A percentile compares a stretch with the other conserved stretches of the same genome.
Evolutionary conservation across 1,140 invertebrate genomes (phyloP).

Genomic region (Heterodera schachtii): DNA sequence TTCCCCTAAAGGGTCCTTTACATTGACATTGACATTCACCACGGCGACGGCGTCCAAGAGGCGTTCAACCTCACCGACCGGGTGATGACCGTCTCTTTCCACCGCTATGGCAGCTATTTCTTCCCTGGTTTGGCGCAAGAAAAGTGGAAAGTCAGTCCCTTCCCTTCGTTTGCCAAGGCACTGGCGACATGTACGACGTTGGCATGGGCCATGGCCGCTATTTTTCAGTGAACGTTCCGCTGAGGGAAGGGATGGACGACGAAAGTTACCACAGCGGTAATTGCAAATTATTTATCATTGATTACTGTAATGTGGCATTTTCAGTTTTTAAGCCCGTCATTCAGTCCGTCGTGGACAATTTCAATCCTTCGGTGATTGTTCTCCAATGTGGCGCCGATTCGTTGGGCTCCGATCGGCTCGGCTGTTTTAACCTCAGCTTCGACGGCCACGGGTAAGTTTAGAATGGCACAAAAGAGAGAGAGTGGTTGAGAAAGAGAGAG

Average conservation of each 20-base stretch:
- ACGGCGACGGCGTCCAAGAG: constrained; percentile 98
- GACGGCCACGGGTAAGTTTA: constrained; percentile 79
- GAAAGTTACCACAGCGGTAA: constrained; percentile 70
- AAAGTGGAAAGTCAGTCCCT: neutral
- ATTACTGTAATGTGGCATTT: constrained; percentile 37
- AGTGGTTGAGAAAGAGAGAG: no score
- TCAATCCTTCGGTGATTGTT: constrained; percentile 92
- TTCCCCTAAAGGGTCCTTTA: constrained; percentile 88
- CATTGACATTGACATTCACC: constrained; percentile 99
- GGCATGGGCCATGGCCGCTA: constrained; percentile 80
- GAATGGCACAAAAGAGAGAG: neutral
- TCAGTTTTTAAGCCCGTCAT: constrained; percentile 88
- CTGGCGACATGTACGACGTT: constrained; percentile 95
- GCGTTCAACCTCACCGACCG: constrained; percentile 97
- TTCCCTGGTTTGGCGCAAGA: constrained; percentile 74
- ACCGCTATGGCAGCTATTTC: constrained; percentile 97
- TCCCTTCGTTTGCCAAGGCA: constrained; percentile 84
- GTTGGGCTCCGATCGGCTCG: constrained; percentile 86
- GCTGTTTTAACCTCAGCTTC: constrained; percentile 84
- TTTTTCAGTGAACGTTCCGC: constrained; percentile 93
- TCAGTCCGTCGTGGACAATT: constrained; percentile 86
- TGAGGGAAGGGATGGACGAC: constrained; percentile 95
- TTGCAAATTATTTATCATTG: neutral
- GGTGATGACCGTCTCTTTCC: constrained; percentile 99
- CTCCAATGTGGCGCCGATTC: constrained; percentile 98